Base-by-base conservation (phyloP, 1,140 invertebrate species). In the Brachionus asplanchnoidis region DNA sequence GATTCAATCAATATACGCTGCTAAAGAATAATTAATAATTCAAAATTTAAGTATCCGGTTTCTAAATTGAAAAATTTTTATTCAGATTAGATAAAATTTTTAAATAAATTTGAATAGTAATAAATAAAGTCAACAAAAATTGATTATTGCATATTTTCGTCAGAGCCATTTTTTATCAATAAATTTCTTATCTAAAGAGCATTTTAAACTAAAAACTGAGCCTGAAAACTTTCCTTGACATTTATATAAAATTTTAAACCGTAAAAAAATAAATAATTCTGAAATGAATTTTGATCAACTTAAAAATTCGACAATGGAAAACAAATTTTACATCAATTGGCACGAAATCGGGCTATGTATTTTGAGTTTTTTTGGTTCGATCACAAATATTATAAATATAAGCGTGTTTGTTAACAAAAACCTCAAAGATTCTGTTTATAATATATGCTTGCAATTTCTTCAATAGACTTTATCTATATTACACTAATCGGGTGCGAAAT, bases 331-430 rank as follows among this genome's bases (percentile, higher is more conserved):
- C 17, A 75, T 75, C 17, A 50, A 50, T 77, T 77, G 73, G 73
- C 4, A 46, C 26, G 73, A 77, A 23, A 26, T 77, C 12, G 23
- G 26, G 9, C 26, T 77, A 28, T 8, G 42, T n/a, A 11, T 46
- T 11, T 23, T 77, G 0, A 26, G 42, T 17, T 77, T 36, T 26
- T 20, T 77, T 26, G 73, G 73, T 9, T 77, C 73, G 32, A 77
- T 77, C 11, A 26, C 42, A 77, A 77, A 53, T 50, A 50, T 77
- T 26, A 77, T 77, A 20, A 77, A 77, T 36, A 77, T 77, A 17
- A 26, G 17, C 28, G 44, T 77, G 9, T 77, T 77, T 77, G 9
- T 77, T 0, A 77, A 50, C n/a, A 77, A 77, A 77, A 77, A 46
- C 20, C 73, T 77, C 32, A 77, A 77, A 77, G 73, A 77, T 20